These are phyloP conservation scores for Torymus aiolomorphi DNA, from an alignment of 2,888 invertebrate genomes.

Conservation along the genomic window DNA sequence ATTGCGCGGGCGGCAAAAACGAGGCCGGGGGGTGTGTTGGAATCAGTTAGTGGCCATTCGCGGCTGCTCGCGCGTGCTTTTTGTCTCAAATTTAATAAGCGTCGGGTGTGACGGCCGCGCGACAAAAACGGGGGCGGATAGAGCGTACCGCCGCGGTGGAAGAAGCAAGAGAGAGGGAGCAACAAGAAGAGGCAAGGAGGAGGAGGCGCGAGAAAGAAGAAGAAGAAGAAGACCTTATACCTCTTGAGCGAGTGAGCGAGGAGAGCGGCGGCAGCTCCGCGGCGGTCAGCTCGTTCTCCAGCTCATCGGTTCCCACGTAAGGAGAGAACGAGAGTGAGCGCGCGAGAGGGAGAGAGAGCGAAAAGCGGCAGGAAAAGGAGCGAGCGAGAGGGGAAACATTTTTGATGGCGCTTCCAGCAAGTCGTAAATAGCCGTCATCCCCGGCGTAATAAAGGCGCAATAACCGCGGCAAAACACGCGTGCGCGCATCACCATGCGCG, in stretches of 20 bases:
- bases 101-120: constrained; percentile 61
- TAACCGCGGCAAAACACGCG: constrained; percentile 61
- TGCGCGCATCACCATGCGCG: background rate
- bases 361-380: constrained; percentile 41
- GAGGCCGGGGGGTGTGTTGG: constrained; percentile 46
- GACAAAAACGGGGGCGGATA: constrained; percentile 59
- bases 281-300: background rate
- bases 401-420: constrained; percentile 69
- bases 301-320: constrained; percentile 61
- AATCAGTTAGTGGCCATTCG: constrained; percentile 62
- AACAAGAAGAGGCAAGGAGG: background rate
- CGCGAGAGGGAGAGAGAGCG: constrained; percentile 37
- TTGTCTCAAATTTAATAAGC: constrained; percentile 64
- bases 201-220: constrained; percentile 1
- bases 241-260: background rate
- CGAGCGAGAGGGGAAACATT: constrained; percentile 51
- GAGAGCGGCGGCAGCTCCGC: background rate
- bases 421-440: constrained; percentile 67
- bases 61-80: constrained; percentile 42
- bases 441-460: constrained; percentile 61
- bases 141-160: background rate
- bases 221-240: background rate
- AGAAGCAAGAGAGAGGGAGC: constrained; percentile 10
- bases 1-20: constrained; percentile 52
- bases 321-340: constrained; percentile 34